These are phyloP conservation scores for Rhinoraja longicauda DNA, from an alignment of 2,797 vertebrate species.

Conservation along the genomic window DNA sequence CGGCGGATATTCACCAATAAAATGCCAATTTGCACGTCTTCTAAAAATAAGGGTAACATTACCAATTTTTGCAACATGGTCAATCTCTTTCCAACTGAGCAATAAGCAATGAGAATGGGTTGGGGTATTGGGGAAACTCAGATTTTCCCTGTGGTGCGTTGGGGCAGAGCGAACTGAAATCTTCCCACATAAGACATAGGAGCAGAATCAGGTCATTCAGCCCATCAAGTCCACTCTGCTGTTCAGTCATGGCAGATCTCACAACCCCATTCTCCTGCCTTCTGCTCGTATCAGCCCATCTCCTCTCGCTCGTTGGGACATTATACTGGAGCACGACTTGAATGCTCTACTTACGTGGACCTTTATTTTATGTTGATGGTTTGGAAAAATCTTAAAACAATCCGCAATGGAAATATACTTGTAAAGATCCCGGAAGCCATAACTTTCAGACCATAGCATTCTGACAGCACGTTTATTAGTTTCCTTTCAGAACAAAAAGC, in stretches of 20 bases:
- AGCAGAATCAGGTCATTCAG: no score
- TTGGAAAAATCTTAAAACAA: neutral
- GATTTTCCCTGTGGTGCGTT: neutral
- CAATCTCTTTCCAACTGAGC: no score
- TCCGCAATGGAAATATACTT: no score
- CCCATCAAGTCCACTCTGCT: no score
- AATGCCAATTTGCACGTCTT: no score
- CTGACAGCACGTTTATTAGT: neutral
- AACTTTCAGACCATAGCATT: neutral
- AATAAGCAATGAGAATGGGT: no score
- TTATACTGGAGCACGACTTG: neutral
- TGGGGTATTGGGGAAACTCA: no score
- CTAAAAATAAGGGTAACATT: no score
- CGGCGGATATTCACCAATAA: no score
- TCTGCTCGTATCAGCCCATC: neutral
- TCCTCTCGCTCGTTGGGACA: neutral
- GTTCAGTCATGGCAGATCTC: no score
- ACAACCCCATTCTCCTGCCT: no score
- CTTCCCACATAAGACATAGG: neutral
- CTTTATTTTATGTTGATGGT: neutral
- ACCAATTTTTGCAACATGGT: no score
- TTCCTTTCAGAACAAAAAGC: neutral
- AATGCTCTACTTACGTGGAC: neutral
- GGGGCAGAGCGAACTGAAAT: neutral
- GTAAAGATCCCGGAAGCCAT: neutral